Conservation (phyloP, 2,888 invertebrate species). For the Catocala nupta region DNA sequence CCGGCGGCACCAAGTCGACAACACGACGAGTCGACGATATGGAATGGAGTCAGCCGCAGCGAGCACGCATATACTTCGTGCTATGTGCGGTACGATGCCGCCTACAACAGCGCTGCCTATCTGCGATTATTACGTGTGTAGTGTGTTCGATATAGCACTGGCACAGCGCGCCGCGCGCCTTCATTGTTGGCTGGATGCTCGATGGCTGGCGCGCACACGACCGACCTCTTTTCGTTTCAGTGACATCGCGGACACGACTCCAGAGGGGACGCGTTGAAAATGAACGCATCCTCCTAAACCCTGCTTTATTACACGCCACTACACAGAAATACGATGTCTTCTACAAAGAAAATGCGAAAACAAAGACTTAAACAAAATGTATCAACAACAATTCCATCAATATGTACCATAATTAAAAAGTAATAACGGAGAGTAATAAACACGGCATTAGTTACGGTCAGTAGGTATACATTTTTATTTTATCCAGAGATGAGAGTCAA, state of each 20-base stretch:
- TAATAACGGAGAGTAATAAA: too few species aligned
- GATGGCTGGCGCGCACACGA: conserved; percentile 71
- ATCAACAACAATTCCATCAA: too few species aligned
- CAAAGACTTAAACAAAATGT: too few species aligned
- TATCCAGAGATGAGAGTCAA: too few species aligned
- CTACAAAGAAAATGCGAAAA: too few species aligned
- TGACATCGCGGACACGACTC: conserved; percentile 69
- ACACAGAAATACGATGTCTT: too few species aligned
- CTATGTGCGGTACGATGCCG: conserved; percentile 45
- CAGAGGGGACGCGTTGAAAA: conserved; percentile 54
- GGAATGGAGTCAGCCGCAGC: conserved; percentile 65
- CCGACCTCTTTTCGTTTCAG: conserved; percentile 84
- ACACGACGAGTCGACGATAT: conserved; percentile 71
- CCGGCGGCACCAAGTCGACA: conserved; percentile 53
- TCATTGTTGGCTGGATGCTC: conserved; percentile 75
- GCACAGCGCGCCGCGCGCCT: conserved; percentile 61
- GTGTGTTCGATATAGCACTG: conserved; percentile 73
- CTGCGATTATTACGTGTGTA: conserved; percentile 68
- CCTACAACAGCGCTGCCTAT: conserved; percentile 73
- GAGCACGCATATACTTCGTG: conserved; percentile 82
- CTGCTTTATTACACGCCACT: conserved; percentile 14
- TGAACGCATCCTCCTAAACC: conserved; percentile 46
- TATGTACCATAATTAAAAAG: too few species aligned
- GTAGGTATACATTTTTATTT: too few species aligned
- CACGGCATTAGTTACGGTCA: too few species aligned